phyloP scores from a whole-genome alignment of 2,113 vertebrate genomes.

The Siphamia tubifer region DNA sequence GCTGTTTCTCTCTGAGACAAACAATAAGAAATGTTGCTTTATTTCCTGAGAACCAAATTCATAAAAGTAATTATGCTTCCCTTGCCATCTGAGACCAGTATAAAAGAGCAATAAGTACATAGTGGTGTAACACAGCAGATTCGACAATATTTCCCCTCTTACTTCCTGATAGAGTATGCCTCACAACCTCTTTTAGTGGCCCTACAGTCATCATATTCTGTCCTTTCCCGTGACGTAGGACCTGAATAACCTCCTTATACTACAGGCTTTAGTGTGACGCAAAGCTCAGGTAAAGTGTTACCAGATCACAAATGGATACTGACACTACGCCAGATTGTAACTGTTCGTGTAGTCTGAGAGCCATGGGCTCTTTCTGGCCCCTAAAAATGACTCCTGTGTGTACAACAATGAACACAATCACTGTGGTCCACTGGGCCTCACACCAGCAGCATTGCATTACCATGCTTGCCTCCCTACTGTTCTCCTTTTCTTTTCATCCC shows the following conservation, averaged over 20 bases:
- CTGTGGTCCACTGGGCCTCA: constrained; percentile 70
- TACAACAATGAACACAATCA: constrained; percentile 63
- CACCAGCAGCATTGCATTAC: constrained; percentile 64
- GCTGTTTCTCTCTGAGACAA: constrained; percentile 20
- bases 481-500: constrained; percentile 71
- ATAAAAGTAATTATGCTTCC: not conserved
- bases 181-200: constrained; percentile 31
- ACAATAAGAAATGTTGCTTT: constrained; percentile 4
- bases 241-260: constrained; percentile 42
- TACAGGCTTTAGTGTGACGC: constrained; percentile 51
- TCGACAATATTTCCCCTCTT: constrained; percentile 12
- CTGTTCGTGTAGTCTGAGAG: constrained; percentile 54
- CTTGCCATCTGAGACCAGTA: not conserved
- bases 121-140: constrained; percentile 10
- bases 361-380: constrained; percentile 41
- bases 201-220: constrained; percentile 34
- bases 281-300: constrained; percentile 61
- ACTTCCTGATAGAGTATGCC: constrained; percentile 36
- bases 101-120: not conserved
- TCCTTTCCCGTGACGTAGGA: constrained; percentile 46
- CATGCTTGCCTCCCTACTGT: constrained; percentile 62
- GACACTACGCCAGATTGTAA: constrained; percentile 38
- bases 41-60: not conserved
- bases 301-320: constrained; percentile 63
- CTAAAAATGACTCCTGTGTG: constrained; percentile 65